Percentiles rank a stretch among this genome's conserved stretches.
phyloP scores from a whole-genome alignment of 2,797 vertebrate species.

The Poecilia wingei region DNA sequence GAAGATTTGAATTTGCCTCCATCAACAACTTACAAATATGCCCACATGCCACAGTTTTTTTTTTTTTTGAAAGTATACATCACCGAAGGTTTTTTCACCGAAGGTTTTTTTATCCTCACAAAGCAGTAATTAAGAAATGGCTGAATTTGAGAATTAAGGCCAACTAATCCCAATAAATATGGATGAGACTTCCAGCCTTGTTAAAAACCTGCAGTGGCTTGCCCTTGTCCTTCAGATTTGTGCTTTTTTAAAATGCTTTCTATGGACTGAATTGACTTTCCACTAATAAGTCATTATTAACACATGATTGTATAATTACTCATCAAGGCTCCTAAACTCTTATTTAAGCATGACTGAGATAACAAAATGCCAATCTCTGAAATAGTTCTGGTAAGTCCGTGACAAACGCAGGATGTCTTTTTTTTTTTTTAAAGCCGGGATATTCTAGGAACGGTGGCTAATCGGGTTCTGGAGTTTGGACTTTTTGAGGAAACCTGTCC shows the following conservation, averaged over 20 bases:
- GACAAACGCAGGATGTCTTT: slow-evolving; percentile 63
- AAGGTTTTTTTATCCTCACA: slow-evolving; percentile 35
- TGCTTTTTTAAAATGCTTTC: slow-evolving; percentile 32
- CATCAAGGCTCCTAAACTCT: slow-evolving; percentile 32
- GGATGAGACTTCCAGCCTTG: slow-evolving; percentile 51
- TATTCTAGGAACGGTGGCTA: slow-evolving; percentile 66
- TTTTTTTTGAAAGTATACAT: slow-evolving; percentile 19
- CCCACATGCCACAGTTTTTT: slow-evolving; percentile 15
- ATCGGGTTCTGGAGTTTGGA: slow-evolving; percentile 44
- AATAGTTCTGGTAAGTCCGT: slow-evolving; percentile 44
- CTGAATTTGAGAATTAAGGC: slow-evolving; percentile 56
- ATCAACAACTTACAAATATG: slow-evolving; percentile 19
- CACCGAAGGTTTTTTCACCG: slow-evolving; percentile 37
- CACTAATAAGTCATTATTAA: slow-evolving; percentile 61
- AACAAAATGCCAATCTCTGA: slow-evolving; percentile 33
- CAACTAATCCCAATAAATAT: slow-evolving; percentile 72
- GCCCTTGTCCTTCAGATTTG: slow-evolving; percentile 40
- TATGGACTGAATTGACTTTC: slow-evolving; percentile 37
- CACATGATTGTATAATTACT: slow-evolving; percentile 54
- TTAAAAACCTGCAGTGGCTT: slow-evolving; percentile 52
- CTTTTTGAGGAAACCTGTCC: slow-evolving; percentile 67
- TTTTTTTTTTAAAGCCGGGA: slow-evolving; percentile 23
- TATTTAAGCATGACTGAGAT: slow-evolving; percentile 32
- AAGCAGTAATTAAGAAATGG: slow-evolving; percentile 58
- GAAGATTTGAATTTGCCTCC: slow-evolving; percentile 17